A percentile compares a stretch with the other conserved stretches of the same genome.
Conservation (phyloP, 2,888 invertebrate species). For the Eristalis intricaria region DNA sequence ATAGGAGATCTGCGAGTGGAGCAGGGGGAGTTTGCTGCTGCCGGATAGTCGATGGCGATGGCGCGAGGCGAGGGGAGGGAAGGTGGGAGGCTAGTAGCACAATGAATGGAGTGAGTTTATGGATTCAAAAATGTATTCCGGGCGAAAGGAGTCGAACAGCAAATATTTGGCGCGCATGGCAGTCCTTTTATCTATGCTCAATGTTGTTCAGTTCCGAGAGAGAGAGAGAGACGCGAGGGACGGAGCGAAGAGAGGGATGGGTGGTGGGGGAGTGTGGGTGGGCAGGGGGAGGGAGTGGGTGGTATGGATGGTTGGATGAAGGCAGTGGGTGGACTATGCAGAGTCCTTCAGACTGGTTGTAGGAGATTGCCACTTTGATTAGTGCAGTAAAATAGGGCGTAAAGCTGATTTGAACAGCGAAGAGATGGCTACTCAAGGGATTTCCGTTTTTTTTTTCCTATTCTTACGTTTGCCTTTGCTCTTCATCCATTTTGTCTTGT, state of each 20-base stretch:
- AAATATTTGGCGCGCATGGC: constrained; percentile 61
- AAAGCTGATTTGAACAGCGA: constrained; percentile 22
- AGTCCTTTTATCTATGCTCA: constrained; percentile 49
- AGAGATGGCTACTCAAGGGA: not conserved
- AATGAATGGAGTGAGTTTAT: constrained; percentile 37
- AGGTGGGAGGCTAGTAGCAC: not conserved
- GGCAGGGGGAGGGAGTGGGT: not conserved
- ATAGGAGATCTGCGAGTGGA: not conserved
- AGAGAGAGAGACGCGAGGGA: not conserved
- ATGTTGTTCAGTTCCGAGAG: not conserved
- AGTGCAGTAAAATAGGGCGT: constrained; percentile 39
- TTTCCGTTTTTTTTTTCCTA: not conserved
- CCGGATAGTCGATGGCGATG: too few relatives aligned
- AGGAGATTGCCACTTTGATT: constrained; percentile 49
- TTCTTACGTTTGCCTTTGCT: not conserved
- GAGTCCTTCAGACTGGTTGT: constrained; percentile 23
- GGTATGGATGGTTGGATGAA: not conserved
- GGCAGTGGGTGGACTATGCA: not conserved
- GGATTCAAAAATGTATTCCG: constrained; percentile 40
- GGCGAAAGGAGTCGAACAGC: constrained; percentile 47
- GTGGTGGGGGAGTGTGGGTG: not conserved
- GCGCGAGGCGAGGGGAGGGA: not conserved
- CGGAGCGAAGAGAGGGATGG: not conserved
- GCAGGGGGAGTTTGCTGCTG: too few relatives aligned
- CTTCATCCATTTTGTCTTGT: not conserved